phyloP scores from a whole-genome alignment of 2,888 invertebrate genomes.

The Lasioglossum malachurum region DNA sequence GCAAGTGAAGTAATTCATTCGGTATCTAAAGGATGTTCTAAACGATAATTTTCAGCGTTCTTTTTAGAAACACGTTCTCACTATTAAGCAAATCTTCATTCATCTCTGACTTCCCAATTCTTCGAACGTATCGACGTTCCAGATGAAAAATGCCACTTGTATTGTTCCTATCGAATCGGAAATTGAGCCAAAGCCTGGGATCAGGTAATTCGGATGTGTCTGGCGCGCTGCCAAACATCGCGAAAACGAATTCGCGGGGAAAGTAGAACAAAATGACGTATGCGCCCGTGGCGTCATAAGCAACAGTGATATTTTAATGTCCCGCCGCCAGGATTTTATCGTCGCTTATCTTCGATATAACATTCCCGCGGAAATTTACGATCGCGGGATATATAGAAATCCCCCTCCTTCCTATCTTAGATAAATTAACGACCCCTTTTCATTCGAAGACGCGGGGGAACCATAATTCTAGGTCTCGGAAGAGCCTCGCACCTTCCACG shows the following conservation, averaged over 20 bases:
- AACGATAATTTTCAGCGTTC: not conserved
- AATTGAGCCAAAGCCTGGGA: conserved; percentile 48
- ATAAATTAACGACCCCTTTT: conserved; percentile 1
- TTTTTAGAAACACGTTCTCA: not conserved
- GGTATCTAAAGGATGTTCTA: not conserved
- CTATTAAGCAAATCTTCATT: not conserved
- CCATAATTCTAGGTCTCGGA: not conserved
- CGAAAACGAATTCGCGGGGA: conserved; percentile 65
- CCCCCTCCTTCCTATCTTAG: not conserved
- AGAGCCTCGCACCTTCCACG: not conserved
- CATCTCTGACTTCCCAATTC: not conserved
- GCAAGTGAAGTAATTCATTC: not conserved
- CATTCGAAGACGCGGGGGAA: not conserved
- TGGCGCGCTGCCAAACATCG: conserved; percentile 65
- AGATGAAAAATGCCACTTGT: conserved; percentile 6
- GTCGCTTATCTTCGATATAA: conserved; percentile 36
- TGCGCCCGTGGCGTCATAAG: conserved; percentile 40
- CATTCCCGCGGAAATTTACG: not conserved
- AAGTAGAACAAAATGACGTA: conserved; percentile 68
- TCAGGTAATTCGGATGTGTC: conserved; percentile 44
- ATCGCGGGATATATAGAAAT: not conserved
- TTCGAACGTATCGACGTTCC: not conserved
- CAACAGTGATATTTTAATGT: conserved; percentile 56
- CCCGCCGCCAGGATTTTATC: conserved; percentile 38
- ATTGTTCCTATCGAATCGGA: conserved; percentile 46